These are phyloP conservation scores for Euplagia quadripunctaria DNA, from an alignment of 2,888 invertebrate genomes.

Conservation along the genomic window DNA sequence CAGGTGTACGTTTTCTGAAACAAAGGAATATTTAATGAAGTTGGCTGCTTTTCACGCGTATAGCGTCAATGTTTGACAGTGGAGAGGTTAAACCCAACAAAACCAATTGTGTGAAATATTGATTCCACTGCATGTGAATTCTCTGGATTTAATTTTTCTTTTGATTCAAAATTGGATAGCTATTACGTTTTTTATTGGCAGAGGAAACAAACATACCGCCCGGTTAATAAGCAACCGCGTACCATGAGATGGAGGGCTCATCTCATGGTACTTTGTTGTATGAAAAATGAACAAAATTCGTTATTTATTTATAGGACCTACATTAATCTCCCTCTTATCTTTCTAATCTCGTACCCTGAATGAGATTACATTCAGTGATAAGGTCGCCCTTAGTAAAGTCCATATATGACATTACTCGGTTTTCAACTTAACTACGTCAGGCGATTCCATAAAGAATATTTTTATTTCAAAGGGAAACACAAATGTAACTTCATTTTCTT, in stretches of 20 bases:
- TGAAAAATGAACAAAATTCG: no score
- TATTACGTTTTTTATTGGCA: background rate
- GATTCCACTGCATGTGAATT: background rate
- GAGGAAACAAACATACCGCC: background rate
- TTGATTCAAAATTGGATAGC: background rate
- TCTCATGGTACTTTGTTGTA: no score
- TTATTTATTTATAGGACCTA: no score
- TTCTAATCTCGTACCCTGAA: no score
- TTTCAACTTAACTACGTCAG: no score
- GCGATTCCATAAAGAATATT: no score
- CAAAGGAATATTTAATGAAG: slow-evolving; percentile 9
- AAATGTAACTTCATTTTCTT: no score
- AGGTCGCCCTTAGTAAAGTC: no score
- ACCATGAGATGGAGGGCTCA: background rate
- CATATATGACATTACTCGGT: no score
- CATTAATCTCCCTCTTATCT: no score
- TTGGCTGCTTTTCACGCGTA: background rate
- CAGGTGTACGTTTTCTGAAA: slow-evolving; percentile 17
- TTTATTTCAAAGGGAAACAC: no score
- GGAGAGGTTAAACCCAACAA: background rate
- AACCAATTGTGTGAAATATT: background rate
- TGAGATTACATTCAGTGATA: no score
- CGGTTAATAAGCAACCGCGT: background rate
- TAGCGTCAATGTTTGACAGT: background rate
- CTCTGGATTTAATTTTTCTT: background rate